These are phyloP conservation scores for Erythrolamprus reginae DNA, from an alignment of 2,113 vertebrate species.

Conservation along the genomic window DNA sequence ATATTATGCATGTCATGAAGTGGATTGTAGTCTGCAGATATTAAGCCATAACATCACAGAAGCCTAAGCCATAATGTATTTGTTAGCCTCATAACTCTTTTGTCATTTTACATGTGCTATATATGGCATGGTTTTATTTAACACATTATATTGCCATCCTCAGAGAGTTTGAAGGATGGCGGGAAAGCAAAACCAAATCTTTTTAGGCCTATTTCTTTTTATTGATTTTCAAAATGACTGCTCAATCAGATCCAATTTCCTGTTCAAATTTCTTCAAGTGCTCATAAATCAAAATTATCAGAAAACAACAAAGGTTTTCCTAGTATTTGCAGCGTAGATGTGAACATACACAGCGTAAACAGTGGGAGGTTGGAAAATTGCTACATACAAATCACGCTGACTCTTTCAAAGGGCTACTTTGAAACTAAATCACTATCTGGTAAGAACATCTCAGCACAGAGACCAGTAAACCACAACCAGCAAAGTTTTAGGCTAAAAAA, in stretches of 20 bases:
- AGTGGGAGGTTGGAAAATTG: constrained; percentile 2
- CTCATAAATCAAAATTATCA: constrained; percentile 10
- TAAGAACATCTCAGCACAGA: not conserved
- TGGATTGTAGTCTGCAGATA: not conserved
- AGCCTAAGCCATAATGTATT: not conserved
- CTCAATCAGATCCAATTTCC: constrained; percentile 21
- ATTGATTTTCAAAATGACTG: not conserved
- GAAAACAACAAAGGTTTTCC: not conserved
- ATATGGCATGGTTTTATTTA: not conserved
- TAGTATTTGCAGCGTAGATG: constrained; percentile 7
- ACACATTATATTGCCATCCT: not conserved
- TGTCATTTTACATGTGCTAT: not conserved
- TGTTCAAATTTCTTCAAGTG: constrained; percentile 3
- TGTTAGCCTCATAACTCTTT: not conserved
- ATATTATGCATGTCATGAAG: not conserved
- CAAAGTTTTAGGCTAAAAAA: not conserved
- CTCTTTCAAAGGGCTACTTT: not conserved
- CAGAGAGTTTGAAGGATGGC: not conserved
- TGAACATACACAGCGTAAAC: constrained; percentile 21
- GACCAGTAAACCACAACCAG: constrained; percentile 1
- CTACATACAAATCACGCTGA: constrained; percentile 1
- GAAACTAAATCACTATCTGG: constrained; percentile 12
- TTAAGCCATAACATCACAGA: not conserved
- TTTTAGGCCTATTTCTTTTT: not conserved
- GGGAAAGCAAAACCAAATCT: not conserved